A percentile compares a stretch with the other conserved stretches of the same genome.
These are phyloP conservation scores for Nibea albiflora DNA, from an alignment of 2,113 vertebrate genomes.

Conservation along the genomic window DNA sequence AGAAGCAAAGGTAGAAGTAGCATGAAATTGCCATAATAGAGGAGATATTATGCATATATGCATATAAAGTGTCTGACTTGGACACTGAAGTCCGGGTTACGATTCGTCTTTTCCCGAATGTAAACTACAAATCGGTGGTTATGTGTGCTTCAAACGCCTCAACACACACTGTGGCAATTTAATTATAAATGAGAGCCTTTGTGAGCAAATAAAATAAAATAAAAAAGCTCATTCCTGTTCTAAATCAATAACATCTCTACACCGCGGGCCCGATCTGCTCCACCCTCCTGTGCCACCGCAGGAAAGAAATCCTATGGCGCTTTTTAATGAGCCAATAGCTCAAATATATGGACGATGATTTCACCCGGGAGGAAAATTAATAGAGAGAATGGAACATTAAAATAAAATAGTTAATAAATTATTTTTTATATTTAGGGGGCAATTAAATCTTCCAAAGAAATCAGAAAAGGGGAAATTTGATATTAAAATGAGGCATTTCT, in stretches of 20 bases:
- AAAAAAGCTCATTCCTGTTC: slow-evolving; percentile 8
- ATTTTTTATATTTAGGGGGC: not conserved
- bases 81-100: not conserved
- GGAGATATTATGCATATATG: too few species aligned
- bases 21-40: too few species aligned
- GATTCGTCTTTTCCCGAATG: not conserved
- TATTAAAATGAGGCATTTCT: slow-evolving; percentile 5
- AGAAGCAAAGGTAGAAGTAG: too few species aligned
- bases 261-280: slow-evolving; percentile 27
- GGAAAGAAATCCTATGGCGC: slow-evolving; percentile 4
- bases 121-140: not conserved
- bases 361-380: slow-evolving; percentile 49
- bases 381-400: slow-evolving; percentile 29
- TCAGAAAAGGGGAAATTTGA: not conserved
- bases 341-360: slow-evolving; percentile 35
- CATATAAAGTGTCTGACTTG: not conserved
- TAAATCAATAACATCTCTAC: not conserved
- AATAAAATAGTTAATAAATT: slow-evolving; percentile 5
- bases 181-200: slow-evolving; percentile 28
- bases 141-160: not conserved
- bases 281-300: not conserved
- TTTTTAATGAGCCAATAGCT: slow-evolving; percentile 39
- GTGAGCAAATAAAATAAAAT: slow-evolving; percentile 21
- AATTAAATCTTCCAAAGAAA: slow-evolving; percentile 23
- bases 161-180: not conserved